These are phyloP conservation scores for Lepidothrix coronata DNA, from an alignment of 2,113 vertebrate species.

Conservation along the genomic window DNA sequence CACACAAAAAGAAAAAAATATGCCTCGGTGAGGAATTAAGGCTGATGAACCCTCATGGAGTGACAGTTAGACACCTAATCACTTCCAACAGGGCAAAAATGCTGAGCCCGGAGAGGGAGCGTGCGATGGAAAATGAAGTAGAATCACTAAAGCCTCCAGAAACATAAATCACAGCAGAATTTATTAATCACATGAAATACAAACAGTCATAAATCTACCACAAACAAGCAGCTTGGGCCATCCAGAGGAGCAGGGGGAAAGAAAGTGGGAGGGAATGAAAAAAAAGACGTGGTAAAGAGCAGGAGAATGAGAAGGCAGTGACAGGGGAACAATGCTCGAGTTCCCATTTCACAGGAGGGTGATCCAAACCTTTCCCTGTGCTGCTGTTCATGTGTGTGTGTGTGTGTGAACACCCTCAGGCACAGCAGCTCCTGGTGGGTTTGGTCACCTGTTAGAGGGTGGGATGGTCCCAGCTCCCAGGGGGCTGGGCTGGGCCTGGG, in stretches of 20 bases:
- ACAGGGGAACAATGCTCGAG: not conserved
- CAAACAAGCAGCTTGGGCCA: not conserved
- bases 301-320: not conserved
- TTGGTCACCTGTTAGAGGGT: not conserved
- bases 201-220: slow-evolving; percentile 6
- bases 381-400: not conserved
- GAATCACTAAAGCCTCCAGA: not conserved
- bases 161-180: slow-evolving; percentile 19
- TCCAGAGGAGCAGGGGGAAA: not conserved
- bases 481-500: not conserved
- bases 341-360: not conserved
- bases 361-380: not conserved
- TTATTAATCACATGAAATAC: slow-evolving; percentile 21
- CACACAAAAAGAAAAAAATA: not conserved
- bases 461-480: not conserved
- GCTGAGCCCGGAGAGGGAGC: not conserved
- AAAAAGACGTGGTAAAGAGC: not conserved
- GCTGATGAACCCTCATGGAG: not conserved
- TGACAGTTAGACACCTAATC: not conserved
- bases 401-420: not conserved
- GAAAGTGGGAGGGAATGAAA: not conserved
- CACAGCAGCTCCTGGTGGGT: not conserved
- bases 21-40: not conserved
- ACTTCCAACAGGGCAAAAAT: not conserved
- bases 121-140: not conserved